phyloP scores from a whole-genome alignment of 2,888 invertebrate species.

The Microplitis manilae region DNA sequence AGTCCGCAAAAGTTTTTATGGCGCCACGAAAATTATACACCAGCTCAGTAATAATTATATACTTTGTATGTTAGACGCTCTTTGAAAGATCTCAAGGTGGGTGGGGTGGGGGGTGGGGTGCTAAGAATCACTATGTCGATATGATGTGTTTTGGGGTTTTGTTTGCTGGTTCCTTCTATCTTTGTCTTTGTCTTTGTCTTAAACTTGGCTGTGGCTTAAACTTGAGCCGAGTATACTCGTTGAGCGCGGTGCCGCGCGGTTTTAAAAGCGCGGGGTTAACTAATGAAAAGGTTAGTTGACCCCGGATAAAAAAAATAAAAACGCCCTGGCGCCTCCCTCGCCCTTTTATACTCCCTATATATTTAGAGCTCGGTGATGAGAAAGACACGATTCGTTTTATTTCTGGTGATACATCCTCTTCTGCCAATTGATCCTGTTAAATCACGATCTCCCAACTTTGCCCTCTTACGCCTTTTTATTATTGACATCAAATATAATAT shows the following conservation, averaged over 20 bases:
- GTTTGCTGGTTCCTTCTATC: no score
- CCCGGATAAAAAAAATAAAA: conserved; percentile 60
- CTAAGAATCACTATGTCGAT: conserved; percentile 65
- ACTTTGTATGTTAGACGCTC: conserved; percentile 56
- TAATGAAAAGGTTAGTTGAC: conserved; percentile 72
- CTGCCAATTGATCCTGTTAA: conserved; percentile 26
- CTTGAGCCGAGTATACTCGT: conserved; percentile 41
- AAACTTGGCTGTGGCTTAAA: no score
- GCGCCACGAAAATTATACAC: conserved; percentile 71
- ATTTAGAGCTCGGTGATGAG: conserved; percentile 10
- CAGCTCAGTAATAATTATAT: conserved; percentile 68
- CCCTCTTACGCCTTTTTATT: background rate
- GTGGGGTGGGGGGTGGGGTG: conserved; percentile 16
- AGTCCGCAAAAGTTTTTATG: conserved; percentile 60
- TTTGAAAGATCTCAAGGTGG: conserved; percentile 37
- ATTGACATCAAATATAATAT: background rate
- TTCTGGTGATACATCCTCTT: conserved; percentile 17
- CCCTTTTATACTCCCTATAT: background rate
- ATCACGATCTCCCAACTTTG: background rate
- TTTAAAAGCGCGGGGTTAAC: conserved; percentile 61
- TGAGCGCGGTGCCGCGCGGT: conserved; percentile 54
- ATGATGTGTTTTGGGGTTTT: conserved; percentile 62
- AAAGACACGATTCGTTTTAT: background rate
- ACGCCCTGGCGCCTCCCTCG: conserved; percentile 71
- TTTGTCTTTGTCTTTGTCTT: no score